Conservation (phyloP, 1,140 invertebrate species). For the Phymastichus coffea region DNA sequence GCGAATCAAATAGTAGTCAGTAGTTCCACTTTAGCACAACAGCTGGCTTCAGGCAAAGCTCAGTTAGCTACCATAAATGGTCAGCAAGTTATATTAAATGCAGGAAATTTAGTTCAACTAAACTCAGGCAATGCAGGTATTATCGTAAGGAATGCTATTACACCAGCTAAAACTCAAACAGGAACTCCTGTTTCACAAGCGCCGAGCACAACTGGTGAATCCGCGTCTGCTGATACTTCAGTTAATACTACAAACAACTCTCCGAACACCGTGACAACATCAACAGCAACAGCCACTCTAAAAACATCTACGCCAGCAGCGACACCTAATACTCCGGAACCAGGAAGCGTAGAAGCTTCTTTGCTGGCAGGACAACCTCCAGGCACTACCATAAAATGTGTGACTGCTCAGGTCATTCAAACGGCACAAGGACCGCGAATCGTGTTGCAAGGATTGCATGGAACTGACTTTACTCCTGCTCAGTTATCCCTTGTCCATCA, state of each 20-base stretch:
- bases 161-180: conserved; percentile 41
- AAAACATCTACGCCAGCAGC: conserved; percentile 24
- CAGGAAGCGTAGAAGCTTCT: conserved; percentile 67
- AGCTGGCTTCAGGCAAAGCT: conserved; percentile 74
- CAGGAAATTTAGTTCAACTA: conserved; percentile 64
- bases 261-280: not conserved
- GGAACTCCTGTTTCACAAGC: conserved; percentile 35
- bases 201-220: conserved; percentile 6
- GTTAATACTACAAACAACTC: conserved; percentile 19
- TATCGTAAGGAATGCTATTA: conserved; percentile 46
- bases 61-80: conserved; percentile 81
- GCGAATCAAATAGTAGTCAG: conserved; percentile 73
- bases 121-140: conserved; percentile 49
- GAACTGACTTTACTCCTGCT: conserved; percentile 76
- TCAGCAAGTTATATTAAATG: conserved; percentile 74
- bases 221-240: conserved; percentile 9
- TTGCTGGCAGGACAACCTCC: conserved; percentile 74
- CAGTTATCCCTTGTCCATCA: conserved; percentile 79
- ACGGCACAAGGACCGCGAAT: conserved; percentile 80
- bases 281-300: not conserved
- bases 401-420: conserved; percentile 79
- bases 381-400: conserved; percentile 83
- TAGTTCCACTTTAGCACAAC: conserved; percentile 72
- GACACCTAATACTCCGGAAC: conserved; percentile 33
- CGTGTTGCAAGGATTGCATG: conserved; percentile 78